Base-by-base conservation (phyloP, 2,113 vertebrate species). In the Colossoma macropomum region DNA sequence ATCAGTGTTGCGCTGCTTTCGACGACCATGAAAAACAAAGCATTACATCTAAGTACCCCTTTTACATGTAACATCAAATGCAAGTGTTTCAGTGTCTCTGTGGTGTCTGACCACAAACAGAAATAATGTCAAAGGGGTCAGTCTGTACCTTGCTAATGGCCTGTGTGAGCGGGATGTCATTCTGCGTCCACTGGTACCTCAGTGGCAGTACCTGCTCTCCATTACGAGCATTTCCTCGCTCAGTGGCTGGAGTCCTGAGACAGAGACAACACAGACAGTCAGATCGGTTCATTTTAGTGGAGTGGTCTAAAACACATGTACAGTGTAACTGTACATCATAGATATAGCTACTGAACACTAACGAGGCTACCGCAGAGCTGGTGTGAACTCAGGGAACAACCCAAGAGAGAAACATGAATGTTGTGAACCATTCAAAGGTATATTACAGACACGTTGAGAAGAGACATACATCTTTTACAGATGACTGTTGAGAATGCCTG, bases 181-280 rank as follows among this genome's bases (percentile, higher is more conserved):
- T 80, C 23, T 86, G 89, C 0, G 81, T 92, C 87, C 90, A 90
- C 85, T 94, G 91, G 85, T 94, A 95, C 52, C 93, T 85, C 34
- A 94, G 92, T 0, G 94, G 94, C 1, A 84, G 91, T 34, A 93
- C 91, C 84, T 94, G 94, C 34, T 95, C 94, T 6, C 90, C 89
- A 25, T 94, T 94, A 25, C 90, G 85, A 56, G 70, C 66, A 15
- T 93, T 92, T 0, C n/a, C 84, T 25, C 91, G 88, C 86, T 95
- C 93, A 45, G 59, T 90, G 41, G 63, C 90, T 3, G 91, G 93
- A 7, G 92, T 93, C 12, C 94, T 95, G 86, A 10, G 68, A 2
- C 2, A 60, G 27, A 7, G 6, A 79, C 23, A 79, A 68, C 41
- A 82, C 2, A 41, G 11, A 70, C 21, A 19, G 28, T 75, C 32